A percentile compares a stretch with the other conserved stretches of the same genome.
phyloP scores from a whole-genome alignment of 2,888 invertebrate genomes.

The Drosophila maculinotata region DNA sequence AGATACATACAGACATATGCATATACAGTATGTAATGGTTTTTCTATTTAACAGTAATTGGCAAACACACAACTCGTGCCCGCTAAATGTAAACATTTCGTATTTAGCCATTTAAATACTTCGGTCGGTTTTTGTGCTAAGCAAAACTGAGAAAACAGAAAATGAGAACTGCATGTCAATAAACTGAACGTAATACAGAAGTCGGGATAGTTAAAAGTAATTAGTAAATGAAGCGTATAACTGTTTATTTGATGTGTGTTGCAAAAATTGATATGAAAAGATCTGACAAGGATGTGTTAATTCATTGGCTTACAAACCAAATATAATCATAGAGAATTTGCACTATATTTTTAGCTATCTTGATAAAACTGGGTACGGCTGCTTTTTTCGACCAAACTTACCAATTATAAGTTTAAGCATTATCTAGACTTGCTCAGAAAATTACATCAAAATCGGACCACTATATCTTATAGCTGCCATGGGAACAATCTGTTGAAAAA shows the following conservation, averaged over 20 bases:
- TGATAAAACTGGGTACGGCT: too few species aligned
- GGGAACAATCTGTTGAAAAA: not conserved
- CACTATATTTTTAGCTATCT: too few species aligned
- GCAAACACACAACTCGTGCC: slow-evolving; percentile 51
- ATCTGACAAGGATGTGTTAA: not conserved
- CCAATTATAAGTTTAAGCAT: too few species aligned
- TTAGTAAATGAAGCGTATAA: not conserved
- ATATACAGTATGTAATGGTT: slow-evolving; percentile 18
- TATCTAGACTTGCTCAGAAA: too few species aligned
- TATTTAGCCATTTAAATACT: slow-evolving; percentile 19
- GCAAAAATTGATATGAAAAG: not conserved
- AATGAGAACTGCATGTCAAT: slow-evolving; percentile 6
- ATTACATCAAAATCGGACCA: too few species aligned
- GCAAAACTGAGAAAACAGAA: not conserved
- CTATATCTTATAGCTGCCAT: too few species aligned
- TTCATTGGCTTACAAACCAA: not conserved
- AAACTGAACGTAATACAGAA: slow-evolving; percentile 22
- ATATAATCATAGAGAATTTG: not conserved
- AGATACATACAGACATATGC: not conserved
- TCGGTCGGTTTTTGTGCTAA: not conserved
- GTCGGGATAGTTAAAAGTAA: slow-evolving; percentile 2
- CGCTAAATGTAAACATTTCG: slow-evolving; percentile 45
- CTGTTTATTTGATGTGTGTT: not conserved
- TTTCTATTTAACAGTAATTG: slow-evolving; percentile 52
- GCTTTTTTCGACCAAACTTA: too few species aligned